Conservation (phyloP, 2,113 vertebrate genomes). For the Xiphophorus maculatus region DNA sequence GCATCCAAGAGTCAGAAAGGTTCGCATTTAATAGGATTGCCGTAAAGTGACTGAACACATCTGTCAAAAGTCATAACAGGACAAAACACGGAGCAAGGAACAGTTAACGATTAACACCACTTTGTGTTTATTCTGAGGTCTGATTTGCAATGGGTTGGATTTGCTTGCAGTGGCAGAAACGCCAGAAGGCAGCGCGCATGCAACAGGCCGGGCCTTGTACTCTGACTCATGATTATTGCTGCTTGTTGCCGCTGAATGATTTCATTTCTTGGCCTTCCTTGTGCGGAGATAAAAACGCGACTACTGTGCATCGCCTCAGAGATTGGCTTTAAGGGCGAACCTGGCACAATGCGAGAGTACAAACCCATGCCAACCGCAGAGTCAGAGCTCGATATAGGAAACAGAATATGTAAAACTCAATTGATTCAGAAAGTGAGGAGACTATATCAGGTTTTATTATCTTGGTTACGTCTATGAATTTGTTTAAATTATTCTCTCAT, state of each 20-base stretch:
- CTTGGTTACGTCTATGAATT: not conserved
- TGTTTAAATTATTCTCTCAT: not conserved
- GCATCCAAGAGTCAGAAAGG: not conserved
- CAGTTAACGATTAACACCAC: conserved; percentile 28
- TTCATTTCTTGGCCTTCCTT: conserved; percentile 9
- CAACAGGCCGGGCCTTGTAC: conserved; percentile 47
- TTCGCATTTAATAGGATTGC: not conserved
- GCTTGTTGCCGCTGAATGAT: conserved; percentile 33
- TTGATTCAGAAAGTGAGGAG: not conserved
- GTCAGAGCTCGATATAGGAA: not conserved
- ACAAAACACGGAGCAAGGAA: not conserved
- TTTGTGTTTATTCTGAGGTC: conserved; percentile 18
- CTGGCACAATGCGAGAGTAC: not conserved
- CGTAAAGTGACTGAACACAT: not conserved
- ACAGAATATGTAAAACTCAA: not conserved
- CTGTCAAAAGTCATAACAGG: not conserved
- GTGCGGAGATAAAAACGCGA: not conserved
- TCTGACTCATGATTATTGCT: conserved; percentile 40
- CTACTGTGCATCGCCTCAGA: not conserved
- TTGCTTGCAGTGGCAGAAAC: conserved; percentile 9
- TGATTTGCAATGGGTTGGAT: not conserved
- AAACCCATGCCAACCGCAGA: not conserved
- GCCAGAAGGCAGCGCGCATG: conserved; percentile 33
- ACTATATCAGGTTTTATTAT: not conserved
- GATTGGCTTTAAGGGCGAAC: not conserved